A percentile compares a stretch with the other conserved stretches of the same genome.
phyloP scores from a whole-genome alignment of 2,888 invertebrate genomes.

The Ceraclea dissimilis region DNA sequence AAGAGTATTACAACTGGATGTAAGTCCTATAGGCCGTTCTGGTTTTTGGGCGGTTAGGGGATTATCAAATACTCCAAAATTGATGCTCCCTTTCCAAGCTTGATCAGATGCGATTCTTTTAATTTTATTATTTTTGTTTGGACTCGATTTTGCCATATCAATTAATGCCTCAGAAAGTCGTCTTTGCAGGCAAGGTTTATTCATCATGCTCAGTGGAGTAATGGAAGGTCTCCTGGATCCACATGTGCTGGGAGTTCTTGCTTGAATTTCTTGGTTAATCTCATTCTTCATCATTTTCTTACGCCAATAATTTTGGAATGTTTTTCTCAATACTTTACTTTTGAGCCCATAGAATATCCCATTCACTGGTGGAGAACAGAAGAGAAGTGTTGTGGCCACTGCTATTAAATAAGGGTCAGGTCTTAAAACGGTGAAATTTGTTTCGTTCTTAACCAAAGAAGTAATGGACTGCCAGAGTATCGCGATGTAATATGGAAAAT shows the following conservation, averaged over 20 bases:
- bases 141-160: constrained; percentile 36
- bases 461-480: constrained; percentile 57
- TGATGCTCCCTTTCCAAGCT: constrained; percentile 42
- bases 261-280: constrained; percentile 73
- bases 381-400: constrained; percentile 56
- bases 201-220: constrained; percentile 48
- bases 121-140: constrained; percentile 33
- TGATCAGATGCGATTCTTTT: constrained; percentile 45
- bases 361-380: constrained; percentile 65
- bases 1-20: constrained; percentile 62
- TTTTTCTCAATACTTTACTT: constrained; percentile 62
- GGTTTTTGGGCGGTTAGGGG: constrained; percentile 22
- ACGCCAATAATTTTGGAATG: constrained; percentile 69
- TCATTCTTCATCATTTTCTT: constrained; percentile 73
- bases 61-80: constrained; percentile 30
- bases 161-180: constrained; percentile 51
- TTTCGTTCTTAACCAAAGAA: constrained; percentile 30
- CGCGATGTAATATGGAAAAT: constrained; percentile 66
- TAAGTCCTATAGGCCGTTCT: constrained; percentile 49
- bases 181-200: constrained; percentile 46
- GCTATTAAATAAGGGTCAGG: constrained; percentile 31
- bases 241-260: constrained; percentile 69
- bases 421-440: constrained; percentile 15
- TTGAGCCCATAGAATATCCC: constrained; percentile 72
- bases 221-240: constrained; percentile 67